phyloP scores from a whole-genome alignment of 2,888 invertebrate species.

The Pammene fasciana region DNA sequence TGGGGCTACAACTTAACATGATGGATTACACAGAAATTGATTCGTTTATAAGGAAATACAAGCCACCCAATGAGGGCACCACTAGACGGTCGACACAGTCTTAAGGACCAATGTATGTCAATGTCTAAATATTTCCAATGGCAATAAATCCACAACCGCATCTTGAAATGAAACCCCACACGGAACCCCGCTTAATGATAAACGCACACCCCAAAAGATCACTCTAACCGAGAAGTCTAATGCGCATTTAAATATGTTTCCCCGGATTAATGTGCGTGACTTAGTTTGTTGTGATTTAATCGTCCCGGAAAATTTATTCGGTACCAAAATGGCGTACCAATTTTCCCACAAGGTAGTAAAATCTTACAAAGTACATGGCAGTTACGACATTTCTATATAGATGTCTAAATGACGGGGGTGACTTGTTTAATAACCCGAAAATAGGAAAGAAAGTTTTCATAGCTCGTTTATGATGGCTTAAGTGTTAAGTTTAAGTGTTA shows the following conservation, averaged over 20 bases:
- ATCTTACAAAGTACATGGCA: conserved; percentile 40
- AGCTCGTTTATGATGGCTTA: conserved; percentile 60
- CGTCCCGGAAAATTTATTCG: conserved; percentile 67
- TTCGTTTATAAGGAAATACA: too few relatives aligned
- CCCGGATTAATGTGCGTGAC: conserved; percentile 62
- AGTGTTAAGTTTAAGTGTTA: conserved; percentile 50
- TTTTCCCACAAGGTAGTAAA: background rate
- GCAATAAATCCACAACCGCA: conserved; percentile 12
- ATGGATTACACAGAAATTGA: too few relatives aligned
- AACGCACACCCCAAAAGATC: conserved; percentile 56
- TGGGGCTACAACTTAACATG: too few relatives aligned
- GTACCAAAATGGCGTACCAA: conserved; percentile 47
- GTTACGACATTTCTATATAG: background rate
- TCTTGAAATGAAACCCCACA: conserved; percentile 10
- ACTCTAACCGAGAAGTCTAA: conserved; percentile 68
- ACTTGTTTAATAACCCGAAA: conserved; percentile 69
- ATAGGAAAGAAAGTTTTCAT: conserved; percentile 70
- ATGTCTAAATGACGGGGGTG: conserved; percentile 48
- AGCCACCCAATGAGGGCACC: too few relatives aligned
- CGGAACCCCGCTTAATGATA: conserved; percentile 57
- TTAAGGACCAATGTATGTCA: background rate
- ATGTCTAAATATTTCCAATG: background rate
- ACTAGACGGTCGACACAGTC: too few relatives aligned
- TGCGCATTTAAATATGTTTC: conserved; percentile 71
- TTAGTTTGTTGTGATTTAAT: conserved; percentile 62